Evolutionary conservation across 2,113 vertebrate species (phyloP).

Genomic region (Trochalopteron elliotii): DNA sequence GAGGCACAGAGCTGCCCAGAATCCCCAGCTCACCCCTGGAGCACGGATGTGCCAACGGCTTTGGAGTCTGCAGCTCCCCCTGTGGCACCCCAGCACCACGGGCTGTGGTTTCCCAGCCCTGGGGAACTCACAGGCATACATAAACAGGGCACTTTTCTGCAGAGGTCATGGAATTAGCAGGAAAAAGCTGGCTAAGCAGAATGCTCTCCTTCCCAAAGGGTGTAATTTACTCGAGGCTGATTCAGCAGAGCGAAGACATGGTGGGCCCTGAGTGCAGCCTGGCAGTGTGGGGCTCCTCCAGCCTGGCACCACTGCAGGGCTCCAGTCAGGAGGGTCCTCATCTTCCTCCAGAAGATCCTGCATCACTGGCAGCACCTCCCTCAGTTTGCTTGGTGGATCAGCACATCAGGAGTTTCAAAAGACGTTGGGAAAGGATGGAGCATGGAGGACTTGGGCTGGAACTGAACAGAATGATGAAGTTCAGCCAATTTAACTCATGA

Average conservation of each 20-base stretch:
- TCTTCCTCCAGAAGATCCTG: not conserved
- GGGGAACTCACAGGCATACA: not conserved
- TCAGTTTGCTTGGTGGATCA: not conserved
- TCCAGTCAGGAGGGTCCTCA: not conserved
- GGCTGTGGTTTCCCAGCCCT: not conserved
- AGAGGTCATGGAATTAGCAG: constrained; percentile 20
- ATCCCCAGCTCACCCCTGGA: accelerated
- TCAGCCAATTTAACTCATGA: not conserved
- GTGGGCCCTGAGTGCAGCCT: not conserved
- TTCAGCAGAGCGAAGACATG: not conserved
- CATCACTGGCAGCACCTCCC: not conserved
- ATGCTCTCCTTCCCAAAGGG: not conserved
- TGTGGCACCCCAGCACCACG: not conserved
- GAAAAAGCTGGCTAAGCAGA: constrained; percentile 33
- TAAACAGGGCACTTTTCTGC: not conserved
- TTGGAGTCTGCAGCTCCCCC: not conserved
- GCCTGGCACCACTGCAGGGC: not conserved
- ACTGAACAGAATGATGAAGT: not conserved
- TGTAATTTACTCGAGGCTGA: constrained; percentile 38
- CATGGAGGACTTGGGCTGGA: not conserved
- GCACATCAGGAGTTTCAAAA: not conserved
- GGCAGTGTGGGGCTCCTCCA: not conserved
- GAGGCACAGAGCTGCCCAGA: not conserved
- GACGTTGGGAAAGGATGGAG: not conserved
- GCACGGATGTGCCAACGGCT: not conserved